These are phyloP conservation scores for Ditula angustiorana DNA, from an alignment of 2,888 invertebrate species.

Conservation along the genomic window DNA sequence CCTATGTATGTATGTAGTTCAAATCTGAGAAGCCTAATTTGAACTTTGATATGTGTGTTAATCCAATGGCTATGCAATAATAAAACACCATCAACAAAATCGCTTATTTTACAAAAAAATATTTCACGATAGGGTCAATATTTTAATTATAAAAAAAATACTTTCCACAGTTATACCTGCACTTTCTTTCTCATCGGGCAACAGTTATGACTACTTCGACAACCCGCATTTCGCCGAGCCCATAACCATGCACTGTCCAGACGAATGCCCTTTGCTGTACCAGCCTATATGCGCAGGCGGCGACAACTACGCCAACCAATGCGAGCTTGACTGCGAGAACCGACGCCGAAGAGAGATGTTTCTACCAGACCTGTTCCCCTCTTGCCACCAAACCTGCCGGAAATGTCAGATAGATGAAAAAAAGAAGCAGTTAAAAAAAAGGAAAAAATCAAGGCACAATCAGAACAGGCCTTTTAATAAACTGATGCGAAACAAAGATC, in stretches of 20 bases:
- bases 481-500: neutral
- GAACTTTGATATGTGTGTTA: no score
- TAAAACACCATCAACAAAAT: no score
- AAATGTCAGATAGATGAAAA: neutral
- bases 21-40: no score
- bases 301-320: slow-evolving; percentile 26
- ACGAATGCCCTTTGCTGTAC: slow-evolving; percentile 29
- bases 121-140: no score
- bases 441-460: no score
- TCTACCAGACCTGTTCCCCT: neutral
- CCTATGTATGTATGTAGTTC: no score
- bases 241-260: neutral
- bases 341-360: neutral
- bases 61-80: no score
- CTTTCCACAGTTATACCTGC: neutral
- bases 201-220: neutral
- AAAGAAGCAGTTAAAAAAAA: no score
- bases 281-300: slow-evolving; percentile 36
- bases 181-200: neutral
- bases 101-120: no score
- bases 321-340: slow-evolving; percentile 29
- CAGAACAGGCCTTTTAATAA: neutral
- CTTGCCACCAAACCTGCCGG: slow-evolving; percentile 8
- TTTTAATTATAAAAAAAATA: neutral
- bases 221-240: neutral